These are phyloP conservation scores for Cyprinodon tularosa DNA, from an alignment of 2,113 vertebrate genomes.

Conservation along the genomic window DNA sequence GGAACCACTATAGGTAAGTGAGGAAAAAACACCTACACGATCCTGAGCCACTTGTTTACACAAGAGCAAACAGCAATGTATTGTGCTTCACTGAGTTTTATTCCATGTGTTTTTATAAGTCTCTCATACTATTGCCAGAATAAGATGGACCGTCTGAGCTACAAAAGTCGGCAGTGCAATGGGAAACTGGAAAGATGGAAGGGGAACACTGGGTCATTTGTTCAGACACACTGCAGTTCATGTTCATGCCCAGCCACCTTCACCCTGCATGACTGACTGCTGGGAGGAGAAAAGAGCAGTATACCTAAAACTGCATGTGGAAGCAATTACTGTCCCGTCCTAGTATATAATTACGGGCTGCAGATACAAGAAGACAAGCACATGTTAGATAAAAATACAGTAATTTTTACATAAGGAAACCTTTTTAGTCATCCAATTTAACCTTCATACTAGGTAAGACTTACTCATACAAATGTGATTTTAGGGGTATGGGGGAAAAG, in stretches of 20 bases:
- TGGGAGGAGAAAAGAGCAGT: background rate
- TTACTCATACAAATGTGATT: background rate
- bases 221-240: constrained; percentile 23
- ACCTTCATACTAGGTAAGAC: background rate
- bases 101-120: constrained; percentile 64
- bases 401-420: background rate
- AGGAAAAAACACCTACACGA: constrained; percentile 22
- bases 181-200: constrained; percentile 14
- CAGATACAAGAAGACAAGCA: constrained; percentile 23
- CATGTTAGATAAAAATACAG: constrained; percentile 21
- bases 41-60: constrained; percentile 40
- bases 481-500: constrained; percentile 21
- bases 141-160: constrained; percentile 41
- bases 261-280: constrained; percentile 16
- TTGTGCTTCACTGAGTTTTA: constrained; percentile 44
- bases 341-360: constrained; percentile 32
- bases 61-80: constrained; percentile 37
- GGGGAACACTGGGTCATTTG: constrained; percentile 45
- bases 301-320: constrained; percentile 33
- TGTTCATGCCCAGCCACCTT: background rate
- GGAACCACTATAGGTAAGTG: constrained; percentile 19
- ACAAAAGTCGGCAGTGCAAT: constrained; percentile 13
- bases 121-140: constrained; percentile 46
- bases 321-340: constrained; percentile 46
- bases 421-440: background rate